Evolutionary conservation across 2,797 vertebrate species (phyloP), one percentile per base, ranked within the genome.

Genomic region (Gadopsis marmoratus): DNA sequence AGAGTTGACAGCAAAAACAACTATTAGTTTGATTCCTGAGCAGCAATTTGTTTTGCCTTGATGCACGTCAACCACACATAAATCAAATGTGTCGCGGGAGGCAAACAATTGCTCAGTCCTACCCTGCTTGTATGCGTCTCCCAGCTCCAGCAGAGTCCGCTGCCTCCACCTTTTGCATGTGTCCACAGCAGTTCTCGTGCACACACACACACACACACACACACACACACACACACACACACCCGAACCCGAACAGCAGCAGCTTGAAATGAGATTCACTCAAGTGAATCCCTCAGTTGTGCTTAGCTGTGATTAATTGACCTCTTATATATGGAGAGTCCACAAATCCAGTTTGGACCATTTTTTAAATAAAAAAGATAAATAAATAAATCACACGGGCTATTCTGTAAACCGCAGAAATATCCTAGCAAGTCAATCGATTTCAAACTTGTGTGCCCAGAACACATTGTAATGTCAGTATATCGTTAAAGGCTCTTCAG

Each of bases 221-320:
- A n/a, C n/a, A n/a, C n/a, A n/a, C n/a, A n/a, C n/a, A n/a, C n/a
- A n/a, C n/a, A n/a, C n/a, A n/a, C n/a, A n/a, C n/a, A n/a, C n/a
- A n/a, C n/a, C n/a, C n/a, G n/a, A n/a, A n/a, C n/a, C 82, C 54
- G 62, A 88, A 87, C 78, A n/a, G n/a, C 90, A 91, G 86, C 79
- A 91, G 93, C 92, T 94, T 94, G 88, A 95, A 95, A 95, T 94
- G 91, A 93, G 92, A 93, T 94, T 93, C 92, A 91, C 86, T 94
- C 88, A 88, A 92, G 92, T 94, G 92, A 94, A 94, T 95, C 88
- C 93, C 88, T 93, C 86, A 86, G 80, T 93, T 93, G 91, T 92
- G 91, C 89, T 92, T 89, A 86, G 88, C 83, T 89, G 89, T 93
- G 93, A 95, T 95, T 93, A 94, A 94, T 92, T 95, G 92, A 89